Evolutionary conservation across 2,888 invertebrate species (phyloP).

Genomic region (Ceriagrion tenellum): DNA sequence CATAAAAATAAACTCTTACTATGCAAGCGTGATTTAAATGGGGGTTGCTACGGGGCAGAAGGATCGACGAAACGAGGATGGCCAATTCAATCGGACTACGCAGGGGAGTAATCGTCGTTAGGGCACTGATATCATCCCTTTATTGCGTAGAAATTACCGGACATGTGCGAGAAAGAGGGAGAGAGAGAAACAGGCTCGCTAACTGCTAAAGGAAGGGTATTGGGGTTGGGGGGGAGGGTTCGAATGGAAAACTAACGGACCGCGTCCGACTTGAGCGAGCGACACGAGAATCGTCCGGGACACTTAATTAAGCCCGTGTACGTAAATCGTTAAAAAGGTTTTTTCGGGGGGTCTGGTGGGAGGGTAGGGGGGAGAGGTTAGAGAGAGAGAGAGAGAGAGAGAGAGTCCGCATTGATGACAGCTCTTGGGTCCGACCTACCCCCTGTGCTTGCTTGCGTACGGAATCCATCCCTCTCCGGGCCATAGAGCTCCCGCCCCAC

Average conservation of each 20-base stretch:
- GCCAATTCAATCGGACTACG: neutral
- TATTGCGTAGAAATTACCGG: neutral
- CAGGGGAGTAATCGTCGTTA: neutral
- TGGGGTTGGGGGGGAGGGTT: too few species aligned
- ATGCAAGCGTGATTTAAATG: too few species aligned
- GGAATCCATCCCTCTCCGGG: neutral
- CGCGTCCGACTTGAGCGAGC: conserved; percentile 11
- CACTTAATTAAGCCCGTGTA: conserved; percentile 39
- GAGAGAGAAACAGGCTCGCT: neutral
- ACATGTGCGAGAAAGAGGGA: neutral
- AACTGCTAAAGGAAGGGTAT: neutral
- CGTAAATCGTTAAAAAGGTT: conserved; percentile 32
- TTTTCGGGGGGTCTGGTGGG: neutral
- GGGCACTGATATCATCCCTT: neutral
- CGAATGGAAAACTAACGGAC: neutral
- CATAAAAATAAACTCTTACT: too few species aligned
- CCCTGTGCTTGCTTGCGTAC: neutral
- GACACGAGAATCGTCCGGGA: neutral
- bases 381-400: neutral
- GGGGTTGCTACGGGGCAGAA: too few species aligned
- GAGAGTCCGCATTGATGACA: neutral
- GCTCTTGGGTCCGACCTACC: neutral
- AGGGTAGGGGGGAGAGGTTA: neutral
- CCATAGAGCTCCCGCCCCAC: neutral
- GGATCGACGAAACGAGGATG: neutral